phyloP scores from a whole-genome alignment of 2,113 vertebrate species.

The Steatornis caripensis region DNA sequence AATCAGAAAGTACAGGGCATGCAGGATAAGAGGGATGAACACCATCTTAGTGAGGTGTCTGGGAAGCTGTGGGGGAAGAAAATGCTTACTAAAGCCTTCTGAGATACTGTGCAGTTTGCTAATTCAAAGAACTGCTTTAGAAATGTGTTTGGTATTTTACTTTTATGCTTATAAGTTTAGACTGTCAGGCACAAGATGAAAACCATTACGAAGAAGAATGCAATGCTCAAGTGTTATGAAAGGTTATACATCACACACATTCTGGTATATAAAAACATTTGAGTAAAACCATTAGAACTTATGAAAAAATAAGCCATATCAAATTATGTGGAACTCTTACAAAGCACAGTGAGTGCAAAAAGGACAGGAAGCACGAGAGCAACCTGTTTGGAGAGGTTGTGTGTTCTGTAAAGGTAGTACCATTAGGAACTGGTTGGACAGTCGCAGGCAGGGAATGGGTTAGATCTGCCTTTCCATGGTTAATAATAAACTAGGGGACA shows the following conservation, averaged over 20 bases:
- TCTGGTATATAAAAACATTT: not conserved
- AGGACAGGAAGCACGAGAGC: not conserved
- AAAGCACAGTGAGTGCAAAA: not conserved
- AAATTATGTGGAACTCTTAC: not conserved
- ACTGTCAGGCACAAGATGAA: conserved; percentile 5
- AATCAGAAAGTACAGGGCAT: not conserved
- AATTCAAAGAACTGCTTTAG: not conserved
- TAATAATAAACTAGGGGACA: not conserved
- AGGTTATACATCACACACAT: not conserved
- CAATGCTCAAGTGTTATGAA: not conserved
- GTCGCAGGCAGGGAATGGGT: not conserved
- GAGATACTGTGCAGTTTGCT: not conserved
- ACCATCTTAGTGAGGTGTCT: not conserved
- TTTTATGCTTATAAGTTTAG: conserved; percentile 49
- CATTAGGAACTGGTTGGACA: not conserved
- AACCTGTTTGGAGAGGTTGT: not conserved
- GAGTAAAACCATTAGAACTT: not conserved
- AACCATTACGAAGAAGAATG: conserved; percentile 44
- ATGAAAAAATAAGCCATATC: not conserved
- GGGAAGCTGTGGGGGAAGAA: not conserved
- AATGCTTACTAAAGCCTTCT: not conserved
- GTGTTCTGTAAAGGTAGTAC: not conserved
- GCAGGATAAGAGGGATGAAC: not conserved
- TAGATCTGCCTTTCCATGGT: not conserved
- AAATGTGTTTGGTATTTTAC: conserved; percentile 32